Evolutionary conservation across 2,797 vertebrate species (phyloP).

Genomic region (Oophaga sylvatica): DNA sequence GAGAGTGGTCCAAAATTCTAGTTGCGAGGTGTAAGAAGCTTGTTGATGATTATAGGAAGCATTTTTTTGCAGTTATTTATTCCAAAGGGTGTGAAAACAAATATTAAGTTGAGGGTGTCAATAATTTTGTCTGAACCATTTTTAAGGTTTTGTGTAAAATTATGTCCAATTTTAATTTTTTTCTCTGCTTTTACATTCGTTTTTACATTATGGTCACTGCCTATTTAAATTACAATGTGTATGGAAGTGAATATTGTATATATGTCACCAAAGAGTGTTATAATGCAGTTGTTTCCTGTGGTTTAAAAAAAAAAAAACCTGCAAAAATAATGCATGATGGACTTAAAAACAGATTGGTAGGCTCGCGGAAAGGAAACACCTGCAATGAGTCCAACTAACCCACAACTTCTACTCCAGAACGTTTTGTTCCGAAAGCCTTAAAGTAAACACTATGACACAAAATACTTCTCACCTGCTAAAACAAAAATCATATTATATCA

Average conservation of each 20-base stretch:
- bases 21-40: too few species aligned
- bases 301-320: neutral
- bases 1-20: too few species aligned
- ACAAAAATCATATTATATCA: conserved; percentile 29
- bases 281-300: conserved; percentile 1
- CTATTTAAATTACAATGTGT: neutral
- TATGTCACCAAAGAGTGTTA: conserved; percentile 1
- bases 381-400: conserved; percentile 10
- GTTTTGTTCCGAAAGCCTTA: conserved; percentile 4
- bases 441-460: conserved; percentile 7
- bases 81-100: too few species aligned
- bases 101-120: too few species aligned
- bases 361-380: conserved; percentile 53
- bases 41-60: too few species aligned
- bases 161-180: too few species aligned
- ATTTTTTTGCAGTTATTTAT: too few species aligned
- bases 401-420: neutral
- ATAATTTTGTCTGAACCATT: too few species aligned
- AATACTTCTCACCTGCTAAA: conserved; percentile 37
- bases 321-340: neutral
- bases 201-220: neutral
- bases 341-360: neutral
- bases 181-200: too few species aligned
- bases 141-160: too few species aligned
- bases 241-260: neutral